These are phyloP conservation scores for Graptemys geographica DNA, from an alignment of 2,797 vertebrate species.

Conservation along the genomic window DNA sequence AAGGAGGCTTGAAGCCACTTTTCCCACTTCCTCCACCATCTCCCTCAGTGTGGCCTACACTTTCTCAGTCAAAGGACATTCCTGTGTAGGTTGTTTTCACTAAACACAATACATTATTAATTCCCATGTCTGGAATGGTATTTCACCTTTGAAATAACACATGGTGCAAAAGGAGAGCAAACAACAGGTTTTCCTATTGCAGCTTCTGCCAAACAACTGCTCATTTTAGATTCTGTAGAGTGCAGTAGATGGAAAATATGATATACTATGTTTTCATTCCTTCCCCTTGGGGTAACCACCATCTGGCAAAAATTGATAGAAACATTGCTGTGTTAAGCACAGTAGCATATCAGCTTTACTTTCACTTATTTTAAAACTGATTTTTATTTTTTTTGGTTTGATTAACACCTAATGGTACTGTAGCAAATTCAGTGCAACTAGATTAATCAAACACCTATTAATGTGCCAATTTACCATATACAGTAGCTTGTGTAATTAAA, in stretches of 20 bases:
- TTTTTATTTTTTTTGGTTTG: neutral
- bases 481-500: neutral
- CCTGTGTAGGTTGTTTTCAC: neutral
- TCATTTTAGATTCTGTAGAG: slow-evolving; percentile 31
- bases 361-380: neutral
- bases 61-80: neutral
- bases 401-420: neutral
- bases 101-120: neutral
- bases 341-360: neutral
- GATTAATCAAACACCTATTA: neutral
- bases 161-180: slow-evolving; percentile 14
- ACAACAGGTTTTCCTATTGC: neutral
- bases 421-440: neutral
- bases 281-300: slow-evolving; percentile 2
- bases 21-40: neutral
- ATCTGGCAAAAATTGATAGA: slow-evolving; percentile 16
- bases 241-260: slow-evolving; percentile 2
- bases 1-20: neutral
- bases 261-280: neutral
- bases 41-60: neutral
- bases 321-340: neutral
- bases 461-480: neutral
- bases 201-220: slow-evolving; percentile 32
- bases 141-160: slow-evolving; percentile 53
- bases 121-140: neutral